Evolutionary conservation across 2,113 vertebrate species (phyloP).

Genomic region (Hippocampus barbouri): DNA sequence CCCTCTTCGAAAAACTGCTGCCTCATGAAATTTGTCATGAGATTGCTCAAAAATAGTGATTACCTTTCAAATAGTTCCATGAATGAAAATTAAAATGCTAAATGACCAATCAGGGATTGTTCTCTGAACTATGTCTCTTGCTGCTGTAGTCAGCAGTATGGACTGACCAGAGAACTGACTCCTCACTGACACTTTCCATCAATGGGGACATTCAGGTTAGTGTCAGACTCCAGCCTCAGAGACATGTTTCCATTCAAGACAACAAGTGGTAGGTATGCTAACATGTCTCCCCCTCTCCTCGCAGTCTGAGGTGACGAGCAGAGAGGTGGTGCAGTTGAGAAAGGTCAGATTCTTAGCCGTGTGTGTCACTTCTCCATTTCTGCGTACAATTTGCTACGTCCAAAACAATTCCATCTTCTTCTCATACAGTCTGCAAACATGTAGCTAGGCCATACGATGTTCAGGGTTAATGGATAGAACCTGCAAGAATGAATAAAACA

Average conservation of each 20-base stretch:
- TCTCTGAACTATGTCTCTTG: slow-evolving; percentile 59
- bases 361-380: slow-evolving; percentile 35
- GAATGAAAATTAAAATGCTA: not conserved
- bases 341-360: slow-evolving; percentile 82
- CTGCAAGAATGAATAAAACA: slow-evolving; percentile 5
- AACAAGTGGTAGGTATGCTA: slow-evolving; percentile 43
- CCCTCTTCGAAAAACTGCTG: not conserved
- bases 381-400: slow-evolving; percentile 27
- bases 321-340: slow-evolving; percentile 87
- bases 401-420: slow-evolving; percentile 41
- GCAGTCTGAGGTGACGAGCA: slow-evolving; percentile 77
- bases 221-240: slow-evolving; percentile 52
- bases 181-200: slow-evolving; percentile 71
- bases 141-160: slow-evolving; percentile 79
- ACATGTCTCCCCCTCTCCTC: slow-evolving; percentile 55
- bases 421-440: slow-evolving; percentile 42
- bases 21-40: not conserved
- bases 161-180: slow-evolving; percentile 77
- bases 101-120: slow-evolving; percentile 23
- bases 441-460: slow-evolving; percentile 30
- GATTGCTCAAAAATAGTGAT: slow-evolving; percentile 1
- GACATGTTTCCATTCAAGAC: slow-evolving; percentile 16
- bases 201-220: slow-evolving; percentile 87
- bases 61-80: not conserved
- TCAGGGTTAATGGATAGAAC: slow-evolving; percentile 16